Evolutionary conservation across 2,888 invertebrate genomes (phyloP).

Genomic region (Diploptera punctata): DNA sequence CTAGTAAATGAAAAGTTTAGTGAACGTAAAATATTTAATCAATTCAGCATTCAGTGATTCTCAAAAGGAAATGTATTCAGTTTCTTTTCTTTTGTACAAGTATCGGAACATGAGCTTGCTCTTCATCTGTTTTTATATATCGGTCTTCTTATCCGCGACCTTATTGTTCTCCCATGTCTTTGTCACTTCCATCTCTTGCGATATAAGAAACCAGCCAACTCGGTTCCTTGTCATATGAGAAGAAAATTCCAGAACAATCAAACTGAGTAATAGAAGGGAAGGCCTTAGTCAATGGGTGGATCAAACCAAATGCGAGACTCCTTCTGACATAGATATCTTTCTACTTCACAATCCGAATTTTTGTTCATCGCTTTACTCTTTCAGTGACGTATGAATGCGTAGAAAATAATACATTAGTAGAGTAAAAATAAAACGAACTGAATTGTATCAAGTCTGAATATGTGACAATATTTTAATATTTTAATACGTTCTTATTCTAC

Average conservation of each 20-base stretch:
- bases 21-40: neutral
- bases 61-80: too few relatives aligned
- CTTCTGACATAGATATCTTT: slow-evolving; percentile 6
- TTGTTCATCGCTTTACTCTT: neutral
- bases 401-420: too few relatives aligned
- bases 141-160: neutral
- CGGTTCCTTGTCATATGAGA: slow-evolving; percentile 8
- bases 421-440: too few relatives aligned
- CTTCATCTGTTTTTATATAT: neutral
- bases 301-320: neutral
- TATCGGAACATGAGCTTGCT: neutral
- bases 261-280: slow-evolving; percentile 11
- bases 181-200: slow-evolving; percentile 8
- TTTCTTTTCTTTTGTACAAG: neutral
- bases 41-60: too few relatives aligned
- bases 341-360: neutral
- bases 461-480: too few relatives aligned
- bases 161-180: neutral
- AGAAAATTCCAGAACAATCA: slow-evolving; percentile 20
- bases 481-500: too few relatives aligned
- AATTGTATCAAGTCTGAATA: too few relatives aligned
- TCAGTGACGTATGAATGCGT: neutral
- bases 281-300: neutral
- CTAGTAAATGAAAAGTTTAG: too few relatives aligned
- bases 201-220: slow-evolving; percentile 12